phyloP scores from a whole-genome alignment of 2,113 vertebrate species.

The Sapayoa aenigma region DNA sequence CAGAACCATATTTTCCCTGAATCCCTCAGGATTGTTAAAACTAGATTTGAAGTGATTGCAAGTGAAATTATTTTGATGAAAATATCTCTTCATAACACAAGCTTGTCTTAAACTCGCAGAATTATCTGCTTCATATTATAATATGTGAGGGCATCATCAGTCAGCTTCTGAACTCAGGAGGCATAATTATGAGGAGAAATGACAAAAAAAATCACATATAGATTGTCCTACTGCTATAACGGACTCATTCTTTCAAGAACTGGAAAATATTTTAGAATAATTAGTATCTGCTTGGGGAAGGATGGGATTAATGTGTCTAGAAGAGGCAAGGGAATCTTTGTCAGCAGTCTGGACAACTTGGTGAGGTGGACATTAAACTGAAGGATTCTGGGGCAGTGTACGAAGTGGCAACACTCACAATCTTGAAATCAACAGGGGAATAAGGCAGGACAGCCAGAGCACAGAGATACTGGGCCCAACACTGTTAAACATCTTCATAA shows the following conservation, averaged over 20 bases:
- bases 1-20: neutral
- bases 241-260: neutral
- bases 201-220: neutral
- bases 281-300: neutral
- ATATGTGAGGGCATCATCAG: neutral
- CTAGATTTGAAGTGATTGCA: constrained; percentile 17
- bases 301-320: neutral
- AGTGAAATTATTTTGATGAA: constrained; percentile 5
- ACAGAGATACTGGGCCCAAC: neutral
- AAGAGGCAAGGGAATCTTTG: neutral
- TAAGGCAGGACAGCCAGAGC: neutral
- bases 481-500: neutral
- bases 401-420: neutral
- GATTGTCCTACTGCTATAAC: neutral
- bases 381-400: neutral
- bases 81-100: neutral
- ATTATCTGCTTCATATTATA: neutral
- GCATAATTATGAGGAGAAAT: neutral
- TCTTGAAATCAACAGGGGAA: neutral
- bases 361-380: neutral
- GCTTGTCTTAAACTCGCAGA: neutral
- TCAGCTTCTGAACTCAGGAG: neutral
- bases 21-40: neutral
- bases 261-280: neutral
- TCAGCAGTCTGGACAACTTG: neutral